Evolutionary conservation across 1,140 invertebrate species (phyloP).

Genomic region (Drosophila tani): DNA sequence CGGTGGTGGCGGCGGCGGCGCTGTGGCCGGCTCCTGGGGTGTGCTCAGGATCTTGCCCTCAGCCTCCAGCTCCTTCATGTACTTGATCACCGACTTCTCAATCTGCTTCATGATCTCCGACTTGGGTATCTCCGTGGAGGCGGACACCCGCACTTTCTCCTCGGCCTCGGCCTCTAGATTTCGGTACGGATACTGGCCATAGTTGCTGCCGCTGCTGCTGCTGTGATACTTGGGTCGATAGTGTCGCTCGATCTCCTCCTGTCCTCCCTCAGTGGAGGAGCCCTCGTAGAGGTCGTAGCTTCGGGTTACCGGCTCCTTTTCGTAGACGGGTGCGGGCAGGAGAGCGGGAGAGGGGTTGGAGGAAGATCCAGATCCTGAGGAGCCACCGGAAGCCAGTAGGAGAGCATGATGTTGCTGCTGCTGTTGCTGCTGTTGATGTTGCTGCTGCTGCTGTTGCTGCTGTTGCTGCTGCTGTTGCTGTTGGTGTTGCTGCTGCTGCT

Average conservation of each 20-base stretch:
- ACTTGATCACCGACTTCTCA: conserved; percentile 81
- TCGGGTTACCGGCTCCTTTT: conserved; percentile 72
- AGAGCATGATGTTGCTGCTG: conserved; percentile 35
- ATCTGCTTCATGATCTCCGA: conserved; percentile 84
- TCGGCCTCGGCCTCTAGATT: conserved; percentile 63
- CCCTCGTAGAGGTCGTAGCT: conserved; percentile 72
- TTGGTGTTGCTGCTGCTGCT: conserved; percentile 21
- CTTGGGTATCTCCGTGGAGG: conserved; percentile 84
- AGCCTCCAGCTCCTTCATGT: conserved; percentile 82
- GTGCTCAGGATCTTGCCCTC: conserved; percentile 80
- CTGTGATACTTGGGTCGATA: conserved; percentile 72
- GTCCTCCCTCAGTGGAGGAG: conserved; percentile 17
- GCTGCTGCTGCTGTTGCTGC: not conserved
- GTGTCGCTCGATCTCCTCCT: conserved; percentile 66
- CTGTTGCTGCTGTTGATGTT: conserved; percentile 29
- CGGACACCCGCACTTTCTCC: conserved; percentile 73
- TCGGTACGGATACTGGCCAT: conserved; percentile 51
- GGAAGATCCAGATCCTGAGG: conserved; percentile 7
- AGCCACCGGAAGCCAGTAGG: conserved; percentile 35
- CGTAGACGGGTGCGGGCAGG: conserved; percentile 67
- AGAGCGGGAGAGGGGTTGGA: conserved; percentile 12
- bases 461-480: conserved; percentile 22
- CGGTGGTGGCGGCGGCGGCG: conserved; percentile 37
- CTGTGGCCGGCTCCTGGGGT: conserved; percentile 51
- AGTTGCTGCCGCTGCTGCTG: conserved; percentile 21